A percentile compares a stretch with the other conserved stretches of the same genome.
Evolutionary conservation across 2,797 vertebrate genomes (phyloP).

Genomic region (Mormyrus proboscirostris): DNA sequence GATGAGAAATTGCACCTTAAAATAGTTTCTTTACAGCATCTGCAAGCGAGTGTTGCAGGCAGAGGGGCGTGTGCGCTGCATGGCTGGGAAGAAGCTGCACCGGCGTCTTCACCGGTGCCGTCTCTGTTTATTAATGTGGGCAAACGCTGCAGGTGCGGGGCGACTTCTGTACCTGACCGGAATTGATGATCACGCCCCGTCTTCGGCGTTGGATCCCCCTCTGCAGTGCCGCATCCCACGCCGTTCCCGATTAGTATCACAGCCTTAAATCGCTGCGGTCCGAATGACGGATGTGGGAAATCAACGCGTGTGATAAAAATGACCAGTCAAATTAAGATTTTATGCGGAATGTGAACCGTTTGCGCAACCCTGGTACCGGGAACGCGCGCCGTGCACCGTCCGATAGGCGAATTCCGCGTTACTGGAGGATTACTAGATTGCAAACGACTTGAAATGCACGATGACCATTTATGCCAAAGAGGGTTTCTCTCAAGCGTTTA

Average conservation of each 20-base stretch:
- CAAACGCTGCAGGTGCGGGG: conserved; percentile 17
- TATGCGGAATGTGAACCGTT: background rate
- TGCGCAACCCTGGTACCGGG: background rate
- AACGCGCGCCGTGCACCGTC: background rate
- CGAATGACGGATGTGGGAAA: background rate
- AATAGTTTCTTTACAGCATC: background rate
- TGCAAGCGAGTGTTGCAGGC: background rate
- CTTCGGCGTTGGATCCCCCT: background rate
- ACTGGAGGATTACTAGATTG: background rate
- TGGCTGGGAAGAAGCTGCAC: background rate
- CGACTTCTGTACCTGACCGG: conserved; percentile 6
- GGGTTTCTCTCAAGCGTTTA: background rate
- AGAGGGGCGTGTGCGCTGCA: conserved; percentile 32
- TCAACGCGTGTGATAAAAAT: background rate
- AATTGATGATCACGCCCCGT: background rate
- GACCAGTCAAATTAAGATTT: background rate
- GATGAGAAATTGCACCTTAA: background rate
- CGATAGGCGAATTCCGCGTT: background rate
- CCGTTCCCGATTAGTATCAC: conserved; percentile 7
- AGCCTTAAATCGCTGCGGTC: background rate
- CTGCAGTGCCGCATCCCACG: background rate
- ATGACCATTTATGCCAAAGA: background rate
- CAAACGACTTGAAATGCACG: background rate
- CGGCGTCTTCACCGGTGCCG: conserved; percentile 7
- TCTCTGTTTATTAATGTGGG: conserved; percentile 1